Percentiles rank a stretch among this genome's conserved stretches.
These are phyloP conservation scores for Okamejei kenojei DNA, from an alignment of 2,797 vertebrate species.

Conservation along the genomic window DNA sequence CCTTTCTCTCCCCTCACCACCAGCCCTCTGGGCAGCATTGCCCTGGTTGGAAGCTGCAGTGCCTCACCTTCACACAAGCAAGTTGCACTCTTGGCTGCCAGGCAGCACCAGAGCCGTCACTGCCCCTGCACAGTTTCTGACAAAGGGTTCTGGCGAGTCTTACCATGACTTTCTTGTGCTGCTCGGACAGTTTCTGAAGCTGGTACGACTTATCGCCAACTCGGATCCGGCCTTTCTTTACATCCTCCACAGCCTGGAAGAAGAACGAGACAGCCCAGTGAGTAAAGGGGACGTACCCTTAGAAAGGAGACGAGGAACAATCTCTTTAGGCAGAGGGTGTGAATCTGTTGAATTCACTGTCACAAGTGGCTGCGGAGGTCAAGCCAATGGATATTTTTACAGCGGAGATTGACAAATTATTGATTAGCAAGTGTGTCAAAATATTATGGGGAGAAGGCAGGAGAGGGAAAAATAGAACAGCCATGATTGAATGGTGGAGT, in stretches of 20 bases:
- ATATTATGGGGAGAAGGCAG: too few species aligned
- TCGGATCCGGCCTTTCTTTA: constrained; percentile 88
- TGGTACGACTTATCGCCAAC: constrained; percentile 91
- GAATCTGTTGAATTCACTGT: too few species aligned
- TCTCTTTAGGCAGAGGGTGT: too few species aligned
- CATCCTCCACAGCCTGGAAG: constrained; percentile 80
- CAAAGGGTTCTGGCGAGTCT: constrained; percentile 43
- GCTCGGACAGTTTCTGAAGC: constrained; percentile 87
- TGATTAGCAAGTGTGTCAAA: too few species aligned
- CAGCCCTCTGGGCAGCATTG: neutral
- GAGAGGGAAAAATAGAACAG: too few species aligned
- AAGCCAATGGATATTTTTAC: too few species aligned
- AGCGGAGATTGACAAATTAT: too few species aligned
- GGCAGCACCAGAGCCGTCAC: neutral
- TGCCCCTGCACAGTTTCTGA: neutral
- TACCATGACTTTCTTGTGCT: constrained; percentile 89
- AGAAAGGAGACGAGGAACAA: too few species aligned
- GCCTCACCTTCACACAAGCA: neutral
- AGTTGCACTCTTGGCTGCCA: neutral
- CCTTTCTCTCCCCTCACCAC: neutral
- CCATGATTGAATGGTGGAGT: too few species aligned
- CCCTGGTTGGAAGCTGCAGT: too few species aligned
- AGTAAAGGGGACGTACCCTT: too few species aligned
- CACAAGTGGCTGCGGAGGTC: too few species aligned
- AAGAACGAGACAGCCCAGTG: neutral